Base-by-base conservation (phyloP, 1,140 invertebrate species). In the Aricia agestis region DNA sequence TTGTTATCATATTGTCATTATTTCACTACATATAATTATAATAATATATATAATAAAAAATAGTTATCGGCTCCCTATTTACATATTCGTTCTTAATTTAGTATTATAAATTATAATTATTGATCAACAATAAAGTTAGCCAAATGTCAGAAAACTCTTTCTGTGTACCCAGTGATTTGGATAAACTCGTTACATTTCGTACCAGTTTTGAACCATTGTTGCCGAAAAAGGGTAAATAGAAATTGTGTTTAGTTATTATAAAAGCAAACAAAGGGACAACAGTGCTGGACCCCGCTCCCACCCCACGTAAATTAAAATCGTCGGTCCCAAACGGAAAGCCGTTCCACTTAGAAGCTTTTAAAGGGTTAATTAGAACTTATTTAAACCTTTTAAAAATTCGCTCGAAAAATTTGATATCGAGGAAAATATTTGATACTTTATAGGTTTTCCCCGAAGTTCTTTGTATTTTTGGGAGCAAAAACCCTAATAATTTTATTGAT, bases 331-430 rank as follows among this genome's bases (percentile, higher is more conserved):
- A 68, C 72, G 73, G 73, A 74, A 63, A 69, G 75, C 63, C 70
- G 68, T 66, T 73, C 73, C 73, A 74, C 75, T 74, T 74, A 74
- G 69, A 74, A 72, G 71, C 75, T 74, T 74, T 76, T 69, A 76
- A 72, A 72, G 71, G 73, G 71, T 74, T 76, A 76, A 76, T 76
- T 76, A 76, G 73, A 74, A 74, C 71, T 74, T 74, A 69, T 74
- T 76, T 74, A 69, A 74, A 68, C 75, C 71, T 76, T 76, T 74
- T 45, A 74, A 72, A 71, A 69, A 66, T 67, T 74, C 65, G 36
- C 69, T 31, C 41, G 72, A 72, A 71, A 69, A 67, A 66, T 71
- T 72, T 52, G 45, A 63, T 63, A 63, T 63, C 19, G 18, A 63
- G 19, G 19, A 19, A 19, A 11, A 10, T 63, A 18, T 63, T 63